Conservation (phyloP, 2,888 invertebrate species). For the Calameuta idolon region DNA sequence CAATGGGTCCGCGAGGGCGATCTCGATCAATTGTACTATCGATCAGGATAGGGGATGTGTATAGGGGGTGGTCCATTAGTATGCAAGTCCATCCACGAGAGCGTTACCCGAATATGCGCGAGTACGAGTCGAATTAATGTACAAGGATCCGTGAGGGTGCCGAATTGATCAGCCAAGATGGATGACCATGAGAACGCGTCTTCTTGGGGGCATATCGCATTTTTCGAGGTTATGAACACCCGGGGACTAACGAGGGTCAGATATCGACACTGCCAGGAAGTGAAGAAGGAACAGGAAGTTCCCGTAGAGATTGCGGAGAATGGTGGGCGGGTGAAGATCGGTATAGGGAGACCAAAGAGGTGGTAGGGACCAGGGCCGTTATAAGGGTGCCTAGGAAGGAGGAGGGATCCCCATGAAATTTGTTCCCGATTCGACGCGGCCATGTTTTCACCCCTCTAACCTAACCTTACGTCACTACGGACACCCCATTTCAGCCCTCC, state of each 20-base stretch:
- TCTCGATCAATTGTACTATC: not conserved
- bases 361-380: not conserved
- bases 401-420: slow-evolving; percentile 3
- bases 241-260: slow-evolving; percentile 23
- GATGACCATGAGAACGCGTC: slow-evolving; percentile 22
- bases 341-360: not conserved
- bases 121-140: not conserved
- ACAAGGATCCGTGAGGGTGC: not conserved
- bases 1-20: not conserved
- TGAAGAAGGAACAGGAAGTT: not conserved
- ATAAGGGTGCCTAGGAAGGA: not conserved
- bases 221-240: slow-evolving; percentile 23
- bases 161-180: slow-evolving; percentile 16
- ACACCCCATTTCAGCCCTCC: not conserved
- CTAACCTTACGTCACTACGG: not conserved
- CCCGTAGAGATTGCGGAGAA: not conserved
- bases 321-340: slow-evolving; percentile 1
- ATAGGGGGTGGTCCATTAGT: not conserved
- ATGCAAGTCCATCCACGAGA: not conserved
- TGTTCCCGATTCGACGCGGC: slow-evolving; percentile 7
- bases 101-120: not conserved
- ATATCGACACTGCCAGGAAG: slow-evolving; percentile 15
- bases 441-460: not conserved
- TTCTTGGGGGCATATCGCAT: slow-evolving; percentile 13
- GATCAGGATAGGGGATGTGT: not conserved